phyloP scores from a whole-genome alignment of 2,113 vertebrate genomes.

The Paraplagusia blochii region DNA sequence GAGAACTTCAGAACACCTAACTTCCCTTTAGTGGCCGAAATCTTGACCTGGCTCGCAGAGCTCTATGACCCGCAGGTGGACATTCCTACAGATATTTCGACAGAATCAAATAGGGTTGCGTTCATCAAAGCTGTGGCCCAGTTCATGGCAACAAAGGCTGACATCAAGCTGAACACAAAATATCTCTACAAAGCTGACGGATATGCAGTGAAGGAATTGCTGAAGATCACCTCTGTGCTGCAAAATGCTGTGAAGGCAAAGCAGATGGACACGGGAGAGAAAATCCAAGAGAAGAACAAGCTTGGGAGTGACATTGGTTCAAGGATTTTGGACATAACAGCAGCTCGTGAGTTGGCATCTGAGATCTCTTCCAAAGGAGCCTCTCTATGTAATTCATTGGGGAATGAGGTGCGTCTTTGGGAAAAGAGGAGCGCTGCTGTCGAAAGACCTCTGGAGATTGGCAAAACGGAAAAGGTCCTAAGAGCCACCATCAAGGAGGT shows the following conservation, averaged over 20 bases:
- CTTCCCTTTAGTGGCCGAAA: not conserved
- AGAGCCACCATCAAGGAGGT: not conserved
- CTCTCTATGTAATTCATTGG: not conserved
- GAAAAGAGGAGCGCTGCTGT: not conserved
- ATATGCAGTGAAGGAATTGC: not conserved
- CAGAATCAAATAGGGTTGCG: not conserved
- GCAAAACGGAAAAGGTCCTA: not conserved
- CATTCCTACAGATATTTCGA: not conserved
- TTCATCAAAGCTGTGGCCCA: not conserved
- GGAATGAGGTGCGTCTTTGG: not conserved
- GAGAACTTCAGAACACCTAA: not conserved
- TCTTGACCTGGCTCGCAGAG: not conserved
- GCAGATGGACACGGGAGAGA: not conserved
- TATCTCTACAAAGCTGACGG: not conserved
- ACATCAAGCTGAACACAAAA: not conserved
- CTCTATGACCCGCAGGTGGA: too few relatives aligned
- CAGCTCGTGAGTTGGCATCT: not conserved
- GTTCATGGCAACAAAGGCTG: not conserved
- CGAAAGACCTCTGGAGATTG: not conserved
- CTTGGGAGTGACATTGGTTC: not conserved
- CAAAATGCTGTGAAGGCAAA: not conserved
- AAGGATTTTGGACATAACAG: not conserved
- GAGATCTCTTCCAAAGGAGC: not conserved
- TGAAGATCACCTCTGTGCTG: not conserved
- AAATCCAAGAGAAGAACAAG: not conserved